Evolutionary conservation across 2,797 vertebrate genomes (phyloP).

Genomic region (Eremophila alpestris): DNA sequence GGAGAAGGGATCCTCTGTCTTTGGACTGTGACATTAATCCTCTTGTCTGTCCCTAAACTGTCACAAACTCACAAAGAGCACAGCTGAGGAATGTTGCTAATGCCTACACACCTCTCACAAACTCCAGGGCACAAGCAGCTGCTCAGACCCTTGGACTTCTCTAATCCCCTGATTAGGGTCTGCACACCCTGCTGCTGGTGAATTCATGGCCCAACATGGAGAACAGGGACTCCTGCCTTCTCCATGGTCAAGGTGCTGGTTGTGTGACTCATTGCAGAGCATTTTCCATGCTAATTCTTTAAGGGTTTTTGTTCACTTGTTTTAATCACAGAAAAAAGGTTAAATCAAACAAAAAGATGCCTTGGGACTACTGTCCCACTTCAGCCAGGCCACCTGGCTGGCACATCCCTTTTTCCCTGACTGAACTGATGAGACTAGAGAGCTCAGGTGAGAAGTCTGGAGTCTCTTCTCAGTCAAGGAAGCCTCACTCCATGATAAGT

Average conservation of each 20-base stretch:
- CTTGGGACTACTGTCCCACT: not conserved
- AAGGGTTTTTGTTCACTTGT: not conserved
- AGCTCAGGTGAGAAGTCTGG: not conserved
- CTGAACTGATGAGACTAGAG: not conserved
- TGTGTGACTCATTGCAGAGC: not conserved
- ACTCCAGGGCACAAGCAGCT: not conserved
- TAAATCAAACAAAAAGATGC: not conserved
- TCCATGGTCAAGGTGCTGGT: not conserved
- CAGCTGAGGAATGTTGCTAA: not conserved
- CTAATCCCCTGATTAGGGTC: not conserved
- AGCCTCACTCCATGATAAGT: not conserved
- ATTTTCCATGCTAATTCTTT: not conserved
- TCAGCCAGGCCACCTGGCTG: not conserved
- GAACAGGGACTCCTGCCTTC: not conserved
- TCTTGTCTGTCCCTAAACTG: not conserved
- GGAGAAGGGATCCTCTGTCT: not conserved
- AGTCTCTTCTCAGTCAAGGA: not conserved
- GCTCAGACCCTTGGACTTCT: not conserved
- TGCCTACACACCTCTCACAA: not conserved
- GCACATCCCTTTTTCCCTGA: not conserved
- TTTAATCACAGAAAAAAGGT: not conserved
- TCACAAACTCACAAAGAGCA: not conserved
- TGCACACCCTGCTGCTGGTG: not conserved
- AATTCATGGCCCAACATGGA: fast-evolving
- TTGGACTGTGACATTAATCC: fast-evolving